phyloP scores from a whole-genome alignment of 2,797 vertebrate species.

The Brachymystax lenok region DNA sequence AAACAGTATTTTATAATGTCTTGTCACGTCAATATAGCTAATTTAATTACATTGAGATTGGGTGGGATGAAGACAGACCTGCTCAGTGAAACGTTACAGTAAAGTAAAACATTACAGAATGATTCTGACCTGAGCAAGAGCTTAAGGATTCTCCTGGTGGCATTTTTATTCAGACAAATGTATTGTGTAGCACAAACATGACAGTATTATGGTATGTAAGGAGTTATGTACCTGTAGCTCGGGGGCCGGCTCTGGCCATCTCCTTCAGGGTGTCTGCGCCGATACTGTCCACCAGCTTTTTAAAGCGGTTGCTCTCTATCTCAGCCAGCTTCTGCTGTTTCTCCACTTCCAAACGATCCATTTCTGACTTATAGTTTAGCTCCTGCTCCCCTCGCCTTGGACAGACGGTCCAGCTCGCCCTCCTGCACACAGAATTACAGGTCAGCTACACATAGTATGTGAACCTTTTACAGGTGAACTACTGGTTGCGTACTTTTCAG shows the following conservation, averaged over 20 bases:
- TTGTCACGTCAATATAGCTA: not conserved
- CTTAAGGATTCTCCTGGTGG: not conserved
- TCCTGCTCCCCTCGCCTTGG: conserved; percentile 82
- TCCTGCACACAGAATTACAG: conserved; percentile 66
- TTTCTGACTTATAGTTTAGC: conserved; percentile 75
- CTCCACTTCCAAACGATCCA: conserved; percentile 78
- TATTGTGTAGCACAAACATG: no score
- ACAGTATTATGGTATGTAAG: not conserved
- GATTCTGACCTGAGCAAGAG: not conserved
- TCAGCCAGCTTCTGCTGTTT: conserved; percentile 76
- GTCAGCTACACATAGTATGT: no score
- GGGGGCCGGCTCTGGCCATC: conserved; percentile 84
- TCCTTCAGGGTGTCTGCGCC: conserved; percentile 80
- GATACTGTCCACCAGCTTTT: conserved; percentile 76
- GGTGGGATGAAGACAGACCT: no score
- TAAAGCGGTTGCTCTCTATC: conserved; percentile 81
- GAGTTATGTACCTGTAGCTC: conserved; percentile 82
- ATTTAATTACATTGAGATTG: no score
- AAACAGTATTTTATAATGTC: not conserved
- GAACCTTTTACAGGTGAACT: not conserved
- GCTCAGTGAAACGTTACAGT: no score
- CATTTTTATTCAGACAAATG: no score
- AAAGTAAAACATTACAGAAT: no score
- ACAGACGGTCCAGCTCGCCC: conserved; percentile 79
- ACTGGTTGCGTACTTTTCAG: no score